These are phyloP conservation scores for Typhlichthys subterraneus DNA, from an alignment of 2,797 vertebrate genomes.

Conservation along the genomic window DNA sequence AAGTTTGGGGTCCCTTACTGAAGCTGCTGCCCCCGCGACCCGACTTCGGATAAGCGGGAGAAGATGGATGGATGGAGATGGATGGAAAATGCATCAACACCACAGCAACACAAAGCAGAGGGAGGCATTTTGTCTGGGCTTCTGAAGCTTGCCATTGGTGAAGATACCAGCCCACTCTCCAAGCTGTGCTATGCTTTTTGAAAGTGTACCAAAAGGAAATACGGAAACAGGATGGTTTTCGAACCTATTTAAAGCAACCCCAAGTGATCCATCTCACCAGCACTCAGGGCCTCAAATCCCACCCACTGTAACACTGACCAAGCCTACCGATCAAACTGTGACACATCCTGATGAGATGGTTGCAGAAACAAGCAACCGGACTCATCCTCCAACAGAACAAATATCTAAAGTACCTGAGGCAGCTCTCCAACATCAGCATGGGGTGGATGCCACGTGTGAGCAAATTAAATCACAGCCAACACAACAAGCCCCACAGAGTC, in stretches of 20 bases:
- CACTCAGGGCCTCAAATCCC: conserved; percentile 43
- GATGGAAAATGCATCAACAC: conserved; percentile 69
- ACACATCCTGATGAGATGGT: conserved; percentile 31
- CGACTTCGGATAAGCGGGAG: too few relatives aligned
- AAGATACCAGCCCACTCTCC: conserved; percentile 62
- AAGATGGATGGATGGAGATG: too few relatives aligned
- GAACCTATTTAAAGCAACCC: conserved; percentile 76
- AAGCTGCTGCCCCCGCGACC: too few relatives aligned
- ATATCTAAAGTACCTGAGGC: conserved; percentile 26
- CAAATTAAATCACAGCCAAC: conserved; percentile 30
- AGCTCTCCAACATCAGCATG: conserved; percentile 22
- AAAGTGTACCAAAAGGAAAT: conserved; percentile 76
- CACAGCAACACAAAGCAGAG: conserved; percentile 67
- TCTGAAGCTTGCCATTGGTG: conserved; percentile 76
- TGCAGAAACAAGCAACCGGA: conserved; percentile 20
- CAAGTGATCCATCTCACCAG: conserved; percentile 61
- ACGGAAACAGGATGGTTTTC: conserved; percentile 83
- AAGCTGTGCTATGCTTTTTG: conserved; percentile 65
- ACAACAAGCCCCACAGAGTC: conserved; percentile 43
- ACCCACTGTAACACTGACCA: conserved; percentile 58
- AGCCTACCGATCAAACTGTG: conserved; percentile 52
- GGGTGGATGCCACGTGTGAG: conserved; percentile 30
- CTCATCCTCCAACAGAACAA: conserved; percentile 27
- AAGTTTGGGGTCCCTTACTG: too few relatives aligned
- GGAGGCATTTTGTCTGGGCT: conserved; percentile 76